phyloP scores from a whole-genome alignment of 1,140 invertebrate genomes.

The Spodoptera litura region DNA sequence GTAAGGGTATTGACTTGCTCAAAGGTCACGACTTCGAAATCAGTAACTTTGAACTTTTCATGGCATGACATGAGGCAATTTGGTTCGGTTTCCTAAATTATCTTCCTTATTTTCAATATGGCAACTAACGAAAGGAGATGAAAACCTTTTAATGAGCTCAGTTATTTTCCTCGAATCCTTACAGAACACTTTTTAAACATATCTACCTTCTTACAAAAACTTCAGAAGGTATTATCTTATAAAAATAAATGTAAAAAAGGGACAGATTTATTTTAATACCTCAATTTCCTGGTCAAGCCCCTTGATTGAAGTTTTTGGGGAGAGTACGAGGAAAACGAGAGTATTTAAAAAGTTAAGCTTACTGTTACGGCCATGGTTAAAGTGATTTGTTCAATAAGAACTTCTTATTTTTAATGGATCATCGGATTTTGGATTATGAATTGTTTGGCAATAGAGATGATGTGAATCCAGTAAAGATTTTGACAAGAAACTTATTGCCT shows the following conservation, averaged over 20 bases:
- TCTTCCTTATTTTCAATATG: too few relatives aligned
- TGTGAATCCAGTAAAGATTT: background rate
- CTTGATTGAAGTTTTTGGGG: background rate
- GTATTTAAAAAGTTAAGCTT: background rate
- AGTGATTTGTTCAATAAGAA: background rate
- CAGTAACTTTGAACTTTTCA: too few relatives aligned
- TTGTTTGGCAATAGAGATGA: background rate
- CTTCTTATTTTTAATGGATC: background rate
- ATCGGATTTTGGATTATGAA: background rate
- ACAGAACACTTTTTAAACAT: too few relatives aligned
- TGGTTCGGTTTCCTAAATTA: too few relatives aligned
- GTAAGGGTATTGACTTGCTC: too few relatives aligned
- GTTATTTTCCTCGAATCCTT: too few relatives aligned
- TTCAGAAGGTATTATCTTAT: background rate
- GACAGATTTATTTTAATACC: slow-evolving; percentile 1
- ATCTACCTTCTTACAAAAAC: background rate
- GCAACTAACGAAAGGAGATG: too few relatives aligned
- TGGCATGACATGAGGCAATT: too few relatives aligned
- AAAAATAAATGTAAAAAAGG: slow-evolving; percentile 7
- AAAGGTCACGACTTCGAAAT: too few relatives aligned
- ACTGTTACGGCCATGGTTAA: background rate
- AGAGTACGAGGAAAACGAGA: background rate
- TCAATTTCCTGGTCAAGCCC: background rate
- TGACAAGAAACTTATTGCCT: too few relatives aligned
- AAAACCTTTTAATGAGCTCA: too few relatives aligned